Conservation (phyloP, 1,140 invertebrate genomes). For the Panagrolaimus sp. region DNA sequence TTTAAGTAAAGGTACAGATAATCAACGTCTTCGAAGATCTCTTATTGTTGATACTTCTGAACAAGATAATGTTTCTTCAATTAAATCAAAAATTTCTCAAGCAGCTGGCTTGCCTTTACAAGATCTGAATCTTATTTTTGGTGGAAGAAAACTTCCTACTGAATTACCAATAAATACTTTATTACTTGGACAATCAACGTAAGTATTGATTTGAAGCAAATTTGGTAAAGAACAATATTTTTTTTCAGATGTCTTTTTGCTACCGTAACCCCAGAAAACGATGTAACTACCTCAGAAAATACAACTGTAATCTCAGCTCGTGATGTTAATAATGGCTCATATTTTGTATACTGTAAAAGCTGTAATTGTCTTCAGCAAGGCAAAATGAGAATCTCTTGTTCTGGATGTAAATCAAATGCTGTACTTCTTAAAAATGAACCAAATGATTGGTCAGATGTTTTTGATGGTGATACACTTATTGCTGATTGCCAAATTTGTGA, state of each 20-base stretch:
- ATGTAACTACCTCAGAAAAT: neutral
- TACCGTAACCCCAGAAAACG: neutral
- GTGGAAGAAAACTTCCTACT: slow-evolving; percentile 9
- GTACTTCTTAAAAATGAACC: slow-evolving; percentile 26
- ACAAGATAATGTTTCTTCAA: slow-evolving; percentile 13
- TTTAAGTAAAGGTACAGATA: neutral
- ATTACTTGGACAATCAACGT: slow-evolving; percentile 14
- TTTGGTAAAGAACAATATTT: too few relatives aligned
- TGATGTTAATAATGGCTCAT: neutral
- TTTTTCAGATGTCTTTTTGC: neutral
- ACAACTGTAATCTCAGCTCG: slow-evolving; percentile 6
- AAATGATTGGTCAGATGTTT: slow-evolving; percentile 26
- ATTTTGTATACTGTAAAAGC: slow-evolving; percentile 21
- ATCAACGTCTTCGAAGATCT: neutral
- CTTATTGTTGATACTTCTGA: neutral
- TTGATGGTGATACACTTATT: slow-evolving; percentile 19
- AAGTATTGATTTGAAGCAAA: neutral
- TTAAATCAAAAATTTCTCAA: slow-evolving; percentile 13
- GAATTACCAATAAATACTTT: slow-evolving; percentile 2
- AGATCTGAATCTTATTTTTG: slow-evolving; percentile 9
- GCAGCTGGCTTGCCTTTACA: neutral
- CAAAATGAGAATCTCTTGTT: slow-evolving; percentile 31
- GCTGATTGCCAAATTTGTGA: slow-evolving; percentile 26
- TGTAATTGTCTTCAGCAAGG: slow-evolving; percentile 14
- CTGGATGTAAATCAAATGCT: slow-evolving; percentile 18